A percentile compares a stretch with the other conserved stretches of the same genome.
Conservation (phyloP, 92 coral and sea anemone genomes). For the Isaurus tuberculatus region DNA sequence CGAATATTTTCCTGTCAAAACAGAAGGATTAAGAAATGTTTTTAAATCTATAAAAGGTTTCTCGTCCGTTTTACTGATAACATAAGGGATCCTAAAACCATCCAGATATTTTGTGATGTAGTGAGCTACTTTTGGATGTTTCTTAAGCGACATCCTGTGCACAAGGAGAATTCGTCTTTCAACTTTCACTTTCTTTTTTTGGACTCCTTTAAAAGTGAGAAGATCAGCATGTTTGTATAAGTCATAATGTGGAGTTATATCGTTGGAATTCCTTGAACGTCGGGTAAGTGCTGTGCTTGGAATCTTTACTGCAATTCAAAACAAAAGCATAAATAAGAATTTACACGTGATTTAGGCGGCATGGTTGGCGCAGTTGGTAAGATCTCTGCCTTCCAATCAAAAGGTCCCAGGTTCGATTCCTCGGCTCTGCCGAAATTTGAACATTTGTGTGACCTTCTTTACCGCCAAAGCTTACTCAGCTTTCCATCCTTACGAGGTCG, state of each 20-base stretch:
- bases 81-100: conserved; percentile 82
- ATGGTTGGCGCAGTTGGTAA: no score
- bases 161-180: conserved; percentile 78
- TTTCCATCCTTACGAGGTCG: no score
- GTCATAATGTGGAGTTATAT: conserved; percentile 34
- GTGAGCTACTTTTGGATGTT: conserved; percentile 87
- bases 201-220: conserved; percentile 49
- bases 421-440: no score
- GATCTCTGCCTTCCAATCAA: no score
- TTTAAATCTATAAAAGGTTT: conserved; percentile 73
- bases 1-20: conserved; percentile 74
- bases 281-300: conserved; percentile 34
- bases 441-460: no score
- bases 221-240: conserved; percentile 45
- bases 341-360: not conserved
- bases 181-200: conserved; percentile 67
- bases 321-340: not conserved
- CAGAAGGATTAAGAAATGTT: conserved; percentile 60
- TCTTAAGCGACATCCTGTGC: conserved; percentile 67
- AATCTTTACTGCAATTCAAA: conserved; percentile 30
- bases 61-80: conserved; percentile 79
- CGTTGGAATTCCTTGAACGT: not conserved
- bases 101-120: conserved; percentile 82
- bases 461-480: no score
- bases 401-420: no score